A percentile compares a stretch with the other conserved stretches of the same genome.
These are phyloP conservation scores for Felis chaus DNA, from an alignment of 2,113 vertebrate genomes.

Conservation along the genomic window DNA sequence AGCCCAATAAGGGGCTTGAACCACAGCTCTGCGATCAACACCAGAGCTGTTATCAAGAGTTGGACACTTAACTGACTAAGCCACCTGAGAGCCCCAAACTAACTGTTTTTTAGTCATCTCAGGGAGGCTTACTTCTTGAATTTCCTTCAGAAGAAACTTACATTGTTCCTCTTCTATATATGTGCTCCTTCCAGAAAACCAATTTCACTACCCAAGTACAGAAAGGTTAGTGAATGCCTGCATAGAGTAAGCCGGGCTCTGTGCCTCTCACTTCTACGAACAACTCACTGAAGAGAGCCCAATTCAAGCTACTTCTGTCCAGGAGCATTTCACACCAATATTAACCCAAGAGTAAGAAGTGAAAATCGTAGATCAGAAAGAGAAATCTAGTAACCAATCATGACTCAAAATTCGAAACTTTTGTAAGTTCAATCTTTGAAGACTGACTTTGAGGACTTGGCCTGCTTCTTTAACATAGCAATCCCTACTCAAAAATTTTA, in stretches of 20 bases:
- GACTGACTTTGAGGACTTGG: not conserved
- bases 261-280: not conserved
- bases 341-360: conserved; percentile 50
- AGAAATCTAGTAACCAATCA: conserved; percentile 30
- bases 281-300: not conserved
- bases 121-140: not conserved
- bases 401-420: conserved; percentile 20
- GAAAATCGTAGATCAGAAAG: not conserved
- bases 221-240: conserved; percentile 1
- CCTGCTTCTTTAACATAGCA: not conserved
- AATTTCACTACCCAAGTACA: not conserved
- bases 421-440: conserved; percentile 2
- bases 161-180: not conserved
- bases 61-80: no score
- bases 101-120: not conserved
- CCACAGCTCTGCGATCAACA: no score
- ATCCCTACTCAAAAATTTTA: conserved; percentile 32
- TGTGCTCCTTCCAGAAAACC: conserved; percentile 35
- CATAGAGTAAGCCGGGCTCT: not conserved
- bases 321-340: conserved; percentile 27
- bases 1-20: no score
- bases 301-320: not conserved
- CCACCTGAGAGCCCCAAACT: not conserved
- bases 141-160: not conserved
- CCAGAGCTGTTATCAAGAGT: no score